These are phyloP conservation scores for Ennomos quercinarius DNA, from an alignment of 2,888 invertebrate species.

Conservation along the genomic window DNA sequence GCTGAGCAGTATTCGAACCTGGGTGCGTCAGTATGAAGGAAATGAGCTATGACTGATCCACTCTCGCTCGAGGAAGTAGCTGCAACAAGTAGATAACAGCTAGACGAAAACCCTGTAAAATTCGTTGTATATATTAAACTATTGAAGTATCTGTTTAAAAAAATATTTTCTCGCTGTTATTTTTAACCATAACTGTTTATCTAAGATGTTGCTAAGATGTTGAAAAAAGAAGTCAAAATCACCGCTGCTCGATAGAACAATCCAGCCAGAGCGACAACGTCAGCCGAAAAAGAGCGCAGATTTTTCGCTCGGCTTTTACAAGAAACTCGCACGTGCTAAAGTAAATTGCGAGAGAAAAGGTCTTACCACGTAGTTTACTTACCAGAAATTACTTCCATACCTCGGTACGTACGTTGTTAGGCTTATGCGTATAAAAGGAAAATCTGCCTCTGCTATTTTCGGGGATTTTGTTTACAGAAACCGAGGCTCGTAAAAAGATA, in stretches of 20 bases:
- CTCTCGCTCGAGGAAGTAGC: too few species aligned
- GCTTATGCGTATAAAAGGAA: conserved; percentile 21
- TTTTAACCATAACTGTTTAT: too few species aligned
- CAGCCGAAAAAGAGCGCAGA: conserved; percentile 39
- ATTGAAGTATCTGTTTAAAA: too few species aligned
- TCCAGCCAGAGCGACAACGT: conserved; percentile 14
- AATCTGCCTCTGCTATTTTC: neutral
- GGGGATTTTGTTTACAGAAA: conserved; percentile 16
- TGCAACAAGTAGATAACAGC: too few species aligned
- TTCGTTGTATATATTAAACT: too few species aligned
- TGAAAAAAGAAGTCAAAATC: conserved; percentile 7
- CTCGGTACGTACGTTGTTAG: conserved; percentile 19
- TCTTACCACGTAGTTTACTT: conserved; percentile 49
- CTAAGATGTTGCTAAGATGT: too few species aligned
- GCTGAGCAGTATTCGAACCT: too few species aligned
- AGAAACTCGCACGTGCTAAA: conserved; percentile 47
- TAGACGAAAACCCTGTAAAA: too few species aligned
- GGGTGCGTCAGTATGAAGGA: too few species aligned
- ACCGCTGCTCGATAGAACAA: conserved; percentile 17
- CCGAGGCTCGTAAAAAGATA: too few species aligned
- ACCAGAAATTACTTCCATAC: conserved; percentile 43
- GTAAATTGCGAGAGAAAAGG: conserved; percentile 58
- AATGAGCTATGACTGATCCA: too few species aligned
- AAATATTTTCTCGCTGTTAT: too few species aligned
- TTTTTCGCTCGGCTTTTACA: conserved; percentile 46